Percentiles rank a stretch among this genome's conserved stretches.
Evolutionary conservation across 2,888 invertebrate species (phyloP).

Genomic region (Zygogramma bicolorata): DNA sequence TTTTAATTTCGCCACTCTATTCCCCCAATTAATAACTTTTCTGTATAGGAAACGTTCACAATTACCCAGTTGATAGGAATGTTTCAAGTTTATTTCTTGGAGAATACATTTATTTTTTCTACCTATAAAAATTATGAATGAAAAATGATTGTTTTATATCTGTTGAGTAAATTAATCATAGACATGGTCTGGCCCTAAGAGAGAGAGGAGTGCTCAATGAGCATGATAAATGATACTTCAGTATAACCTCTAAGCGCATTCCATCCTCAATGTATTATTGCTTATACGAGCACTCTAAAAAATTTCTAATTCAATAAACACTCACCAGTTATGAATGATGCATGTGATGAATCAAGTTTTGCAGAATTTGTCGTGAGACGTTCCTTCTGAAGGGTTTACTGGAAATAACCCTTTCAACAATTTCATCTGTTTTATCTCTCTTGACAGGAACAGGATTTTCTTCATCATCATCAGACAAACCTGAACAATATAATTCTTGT

Average conservation of each 20-base stretch:
- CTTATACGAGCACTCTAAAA: no score
- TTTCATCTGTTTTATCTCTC: neutral
- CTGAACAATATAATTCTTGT: no score
- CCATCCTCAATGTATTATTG: no score
- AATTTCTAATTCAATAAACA: neutral
- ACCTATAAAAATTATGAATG: no score
- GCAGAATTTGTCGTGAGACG: neutral
- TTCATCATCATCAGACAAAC: neutral
- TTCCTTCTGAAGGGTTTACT: neutral
- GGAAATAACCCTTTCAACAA: neutral
- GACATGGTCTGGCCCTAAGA: no score
- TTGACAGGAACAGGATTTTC: conserved; percentile 21
- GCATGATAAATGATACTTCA: no score
- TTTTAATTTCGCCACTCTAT: neutral
- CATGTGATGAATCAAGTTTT: neutral
- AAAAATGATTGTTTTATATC: no score
- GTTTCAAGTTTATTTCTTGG: neutral
- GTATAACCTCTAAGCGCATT: neutral
- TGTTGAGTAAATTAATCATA: neutral
- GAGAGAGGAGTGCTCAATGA: no score
- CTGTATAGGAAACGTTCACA: neutral
- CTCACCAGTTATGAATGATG: no score
- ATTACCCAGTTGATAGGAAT: neutral
- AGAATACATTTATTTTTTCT: neutral
- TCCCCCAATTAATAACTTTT: neutral